Evolutionary conservation across 2,888 invertebrate species (phyloP), one percentile per base, ranked within the genome.

Genomic region (Halictus quadricinctus): DNA sequence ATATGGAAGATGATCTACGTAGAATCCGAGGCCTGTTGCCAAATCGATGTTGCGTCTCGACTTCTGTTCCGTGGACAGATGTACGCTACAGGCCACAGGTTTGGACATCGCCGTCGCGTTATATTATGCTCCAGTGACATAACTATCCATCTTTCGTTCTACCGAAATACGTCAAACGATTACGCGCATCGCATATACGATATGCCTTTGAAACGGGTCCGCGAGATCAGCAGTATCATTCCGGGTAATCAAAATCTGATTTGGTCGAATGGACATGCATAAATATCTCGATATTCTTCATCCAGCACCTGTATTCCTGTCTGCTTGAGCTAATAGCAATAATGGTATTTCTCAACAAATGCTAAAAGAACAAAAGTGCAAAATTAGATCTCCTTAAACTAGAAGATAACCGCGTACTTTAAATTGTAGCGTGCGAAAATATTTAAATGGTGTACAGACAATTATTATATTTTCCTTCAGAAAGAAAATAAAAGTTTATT

Each of bases 1-100:
- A 36, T 29, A 8, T 66, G 66, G 66, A 66, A 66, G 66, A 66
- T 66, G 66, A 66, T 66, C 66, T 66, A 66, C 66, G 36, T 66
- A 18, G 66, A 66, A 66, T 66, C 66, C 60, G 60, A 60, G 60
- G 60, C 25, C 29, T 18, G 64, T 29, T 66, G 64, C 64, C 64
- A 66, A 66, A 66, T 66, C 64, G 64, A 66, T 36, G 29, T 18
- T 36, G 6, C 29, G 64, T 8, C 64, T 36, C 64, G 36, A 66
- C 66, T 66, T 66, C 66, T 36, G 36, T 66, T 66, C 29, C 29
- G 36, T 36, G 18, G 66, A 66, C 36, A 36, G 36, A 36, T 36
- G 36, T 18, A 6, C 18, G 36, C 36, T 36, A 36, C 6, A 36
- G 36, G 2, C 36, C 36, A 36, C 66, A 36, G 29, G 66, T 18